Percentiles rank a stretch among this genome's conserved stretches.
Conservation (phyloP, 2,113 vertebrate species). For the Casuarius casuarius region DNA sequence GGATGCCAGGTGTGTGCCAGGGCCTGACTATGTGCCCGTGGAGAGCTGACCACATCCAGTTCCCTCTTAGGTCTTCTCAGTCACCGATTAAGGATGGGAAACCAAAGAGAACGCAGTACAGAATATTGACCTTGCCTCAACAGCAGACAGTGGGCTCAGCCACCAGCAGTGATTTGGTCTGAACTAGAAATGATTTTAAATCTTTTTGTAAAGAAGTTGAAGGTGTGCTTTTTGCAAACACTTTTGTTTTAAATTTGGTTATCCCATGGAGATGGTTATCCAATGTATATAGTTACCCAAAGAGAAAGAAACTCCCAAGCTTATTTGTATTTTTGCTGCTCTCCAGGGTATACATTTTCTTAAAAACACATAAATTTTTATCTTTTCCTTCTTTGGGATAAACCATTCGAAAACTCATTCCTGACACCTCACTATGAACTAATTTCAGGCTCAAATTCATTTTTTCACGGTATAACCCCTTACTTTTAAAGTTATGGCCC, state of each 20-base stretch:
- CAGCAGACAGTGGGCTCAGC: background rate
- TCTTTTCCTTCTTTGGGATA: background rate
- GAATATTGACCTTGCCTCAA: background rate
- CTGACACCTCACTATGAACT: background rate
- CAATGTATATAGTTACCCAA: background rate
- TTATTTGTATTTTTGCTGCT: rapidly evolving
- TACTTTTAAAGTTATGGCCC: background rate
- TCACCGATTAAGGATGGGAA: background rate
- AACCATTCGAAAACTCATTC: background rate
- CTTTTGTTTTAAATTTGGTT: background rate
- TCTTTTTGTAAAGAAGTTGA: background rate
- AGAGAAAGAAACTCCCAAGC: background rate
- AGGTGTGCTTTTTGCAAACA: rapidly evolving
- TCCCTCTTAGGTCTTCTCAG: background rate
- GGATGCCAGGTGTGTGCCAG: background rate
- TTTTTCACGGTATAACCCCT: rapidly evolving
- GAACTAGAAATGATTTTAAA: background rate
- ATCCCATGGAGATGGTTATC: too few relatives aligned
- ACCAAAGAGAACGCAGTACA: background rate
- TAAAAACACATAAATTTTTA: background rate
- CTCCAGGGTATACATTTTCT: background rate
- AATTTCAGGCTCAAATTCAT: background rate
- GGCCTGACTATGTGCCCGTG: background rate
- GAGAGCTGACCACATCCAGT: too few relatives aligned
- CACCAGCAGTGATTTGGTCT: background rate